Evolutionary conservation across 2,888 invertebrate species (phyloP).

Genomic region (Philhelius pedissequus): DNA sequence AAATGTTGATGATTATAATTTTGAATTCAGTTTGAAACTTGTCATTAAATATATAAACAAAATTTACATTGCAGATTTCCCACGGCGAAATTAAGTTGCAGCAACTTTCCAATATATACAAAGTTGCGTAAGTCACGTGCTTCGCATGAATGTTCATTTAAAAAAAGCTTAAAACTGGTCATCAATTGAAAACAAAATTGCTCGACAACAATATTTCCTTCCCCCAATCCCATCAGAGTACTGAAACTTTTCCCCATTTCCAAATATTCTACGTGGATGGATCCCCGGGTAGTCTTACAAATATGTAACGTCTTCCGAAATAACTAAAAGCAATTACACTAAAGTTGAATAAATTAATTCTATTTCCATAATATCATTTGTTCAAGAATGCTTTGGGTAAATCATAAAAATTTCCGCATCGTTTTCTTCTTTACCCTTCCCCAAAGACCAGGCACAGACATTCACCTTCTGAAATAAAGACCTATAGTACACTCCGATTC

Average conservation of each 20-base stretch:
- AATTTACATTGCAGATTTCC: too few relatives aligned
- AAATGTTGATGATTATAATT: too few relatives aligned
- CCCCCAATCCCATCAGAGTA: not conserved
- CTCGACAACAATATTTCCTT: not conserved
- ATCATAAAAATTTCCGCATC: not conserved
- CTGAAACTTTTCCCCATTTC: not conserved
- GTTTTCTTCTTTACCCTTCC: not conserved
- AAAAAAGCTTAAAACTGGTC: not conserved
- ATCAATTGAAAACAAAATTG: not conserved
- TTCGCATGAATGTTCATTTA: not conserved
- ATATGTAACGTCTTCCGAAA: not conserved
- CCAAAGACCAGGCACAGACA: not conserved
- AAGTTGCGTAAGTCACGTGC: too few relatives aligned
- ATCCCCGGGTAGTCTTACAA: not conserved
- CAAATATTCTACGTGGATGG: not conserved
- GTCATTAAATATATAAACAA: too few relatives aligned
- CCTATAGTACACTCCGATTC: not conserved
- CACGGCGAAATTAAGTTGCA: too few relatives aligned
- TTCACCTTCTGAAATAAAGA: not conserved
- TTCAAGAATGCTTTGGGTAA: not conserved
- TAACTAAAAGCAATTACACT: constrained; percentile 1
- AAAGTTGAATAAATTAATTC: constrained; percentile 18
- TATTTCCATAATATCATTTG: not conserved
- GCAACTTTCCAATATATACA: too few relatives aligned
- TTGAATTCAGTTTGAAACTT: too few relatives aligned